phyloP scores from a whole-genome alignment of 2,797 vertebrate genomes.

The Gambusia yucatana region DNA sequence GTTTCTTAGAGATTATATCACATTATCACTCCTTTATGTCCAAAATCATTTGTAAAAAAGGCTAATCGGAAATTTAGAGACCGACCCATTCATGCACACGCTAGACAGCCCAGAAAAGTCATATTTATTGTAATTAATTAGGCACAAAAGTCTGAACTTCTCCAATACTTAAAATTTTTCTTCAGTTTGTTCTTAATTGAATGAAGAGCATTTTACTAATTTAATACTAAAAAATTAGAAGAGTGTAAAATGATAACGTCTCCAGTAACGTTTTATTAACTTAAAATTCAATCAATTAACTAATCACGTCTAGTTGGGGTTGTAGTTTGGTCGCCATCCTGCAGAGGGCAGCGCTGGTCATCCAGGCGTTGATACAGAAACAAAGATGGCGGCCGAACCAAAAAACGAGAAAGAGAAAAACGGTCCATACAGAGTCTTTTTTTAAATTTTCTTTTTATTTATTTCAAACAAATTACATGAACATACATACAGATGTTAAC shows the following conservation, averaged over 20 bases:
- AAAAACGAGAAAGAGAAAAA: too few relatives aligned
- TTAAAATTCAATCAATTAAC: too few relatives aligned
- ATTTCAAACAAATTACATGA: too few relatives aligned
- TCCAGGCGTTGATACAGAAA: too few relatives aligned
- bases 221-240: slow-evolving; percentile 21
- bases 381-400: too few relatives aligned
- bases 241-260: slow-evolving; percentile 21
- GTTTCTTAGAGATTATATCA: slow-evolving; percentile 37
- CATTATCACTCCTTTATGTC: slow-evolving; percentile 35
- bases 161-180: slow-evolving; percentile 46
- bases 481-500: too few relatives aligned
- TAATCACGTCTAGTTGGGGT: too few relatives aligned
- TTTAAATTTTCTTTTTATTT: too few relatives aligned
- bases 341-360: too few relatives aligned
- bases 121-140: slow-evolving; percentile 44
- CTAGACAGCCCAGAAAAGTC: not conserved
- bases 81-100: not conserved
- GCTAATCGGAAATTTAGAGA: slow-evolving; percentile 9
- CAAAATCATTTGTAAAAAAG: slow-evolving; percentile 26
- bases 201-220: slow-evolving; percentile 47
- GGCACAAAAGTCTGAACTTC: slow-evolving; percentile 42
- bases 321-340: too few relatives aligned
- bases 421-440: too few relatives aligned
- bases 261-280: slow-evolving; percentile 32
- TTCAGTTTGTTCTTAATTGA: slow-evolving; percentile 51